phyloP scores from a whole-genome alignment of 2,797 vertebrate genomes.

The Poecilia velifera region DNA sequence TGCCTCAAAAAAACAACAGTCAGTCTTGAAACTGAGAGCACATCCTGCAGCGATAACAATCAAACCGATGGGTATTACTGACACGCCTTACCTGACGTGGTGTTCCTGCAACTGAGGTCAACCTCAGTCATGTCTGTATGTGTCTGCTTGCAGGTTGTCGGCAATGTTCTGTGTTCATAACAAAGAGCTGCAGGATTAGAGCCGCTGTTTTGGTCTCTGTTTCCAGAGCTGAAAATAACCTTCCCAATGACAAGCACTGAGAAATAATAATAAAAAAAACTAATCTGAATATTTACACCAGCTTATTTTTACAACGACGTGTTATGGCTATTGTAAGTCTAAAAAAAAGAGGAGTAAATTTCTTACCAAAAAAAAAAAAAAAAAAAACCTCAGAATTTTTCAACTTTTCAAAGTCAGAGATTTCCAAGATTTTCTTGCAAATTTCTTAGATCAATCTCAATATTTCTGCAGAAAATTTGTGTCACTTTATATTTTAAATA shows the following conservation, averaged over 20 bases:
- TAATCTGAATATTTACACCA: not conserved
- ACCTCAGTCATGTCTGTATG: not conserved
- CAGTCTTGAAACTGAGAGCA: slow-evolving; percentile 3
- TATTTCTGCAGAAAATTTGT: too few species aligned
- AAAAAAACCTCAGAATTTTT: too few species aligned
- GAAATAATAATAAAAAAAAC: not conserved
- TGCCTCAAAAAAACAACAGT: not conserved
- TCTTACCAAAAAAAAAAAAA: too few species aligned
- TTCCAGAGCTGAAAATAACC: not conserved
- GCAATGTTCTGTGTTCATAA: not conserved
- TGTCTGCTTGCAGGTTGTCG: slow-evolving; percentile 1
- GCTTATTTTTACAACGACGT: not conserved
- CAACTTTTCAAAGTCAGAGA: too few species aligned
- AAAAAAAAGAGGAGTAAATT: too few species aligned
- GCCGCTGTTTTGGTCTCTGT: not conserved
- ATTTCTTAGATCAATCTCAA: too few species aligned
- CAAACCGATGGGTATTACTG: not conserved
- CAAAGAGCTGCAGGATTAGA: not conserved
- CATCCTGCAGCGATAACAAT: not conserved
- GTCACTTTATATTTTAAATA: not conserved
- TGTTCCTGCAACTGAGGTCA: not conserved
- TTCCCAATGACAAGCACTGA: not conserved
- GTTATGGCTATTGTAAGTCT: too few species aligned
- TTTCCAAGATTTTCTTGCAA: too few species aligned
- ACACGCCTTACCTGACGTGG: not conserved